Conservation (phyloP, 2,113 vertebrate species). For the Rhinolophus sinicus region DNA sequence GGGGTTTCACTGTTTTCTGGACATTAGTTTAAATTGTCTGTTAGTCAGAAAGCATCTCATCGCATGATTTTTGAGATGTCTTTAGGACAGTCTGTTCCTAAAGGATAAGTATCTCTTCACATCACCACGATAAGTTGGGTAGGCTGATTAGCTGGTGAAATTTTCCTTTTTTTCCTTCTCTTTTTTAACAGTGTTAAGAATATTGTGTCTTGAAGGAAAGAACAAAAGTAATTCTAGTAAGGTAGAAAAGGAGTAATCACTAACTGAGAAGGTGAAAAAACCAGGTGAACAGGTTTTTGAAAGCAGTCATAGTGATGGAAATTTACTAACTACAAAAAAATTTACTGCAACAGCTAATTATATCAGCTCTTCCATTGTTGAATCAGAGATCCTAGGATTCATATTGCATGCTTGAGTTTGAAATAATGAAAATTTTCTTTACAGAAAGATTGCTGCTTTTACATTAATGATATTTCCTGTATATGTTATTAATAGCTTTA, state of each 20-base stretch:
- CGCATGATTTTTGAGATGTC: constrained; percentile 30
- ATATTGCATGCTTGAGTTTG: neutral
- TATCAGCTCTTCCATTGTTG: constrained; percentile 54
- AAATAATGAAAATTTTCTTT: constrained; percentile 38
- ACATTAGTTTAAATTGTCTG: constrained; percentile 45
- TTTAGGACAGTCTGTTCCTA: constrained; percentile 3
- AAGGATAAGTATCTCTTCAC: neutral
- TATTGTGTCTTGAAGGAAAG: constrained; percentile 46
- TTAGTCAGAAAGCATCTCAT: neutral
- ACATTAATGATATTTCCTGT: neutral
- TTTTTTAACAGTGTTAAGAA: neutral
- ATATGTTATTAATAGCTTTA: neutral
- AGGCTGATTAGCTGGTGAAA: neutral
- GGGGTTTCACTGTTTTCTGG: constrained; percentile 16
- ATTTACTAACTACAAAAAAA: constrained; percentile 53
- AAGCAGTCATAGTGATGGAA: constrained; percentile 75
- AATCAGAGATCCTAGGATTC: neutral
- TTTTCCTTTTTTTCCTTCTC: neutral
- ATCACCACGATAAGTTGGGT: neutral
- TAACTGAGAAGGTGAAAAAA: constrained; percentile 82
- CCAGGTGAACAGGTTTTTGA: constrained; percentile 84
- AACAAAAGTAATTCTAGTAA: constrained; percentile 53
- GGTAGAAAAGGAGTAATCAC: constrained; percentile 75
- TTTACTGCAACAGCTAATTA: constrained; percentile 62
- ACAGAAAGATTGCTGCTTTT: constrained; percentile 40